phyloP scores from a whole-genome alignment of 1,140 invertebrate species.

The Heterodera schachtii region DNA sequence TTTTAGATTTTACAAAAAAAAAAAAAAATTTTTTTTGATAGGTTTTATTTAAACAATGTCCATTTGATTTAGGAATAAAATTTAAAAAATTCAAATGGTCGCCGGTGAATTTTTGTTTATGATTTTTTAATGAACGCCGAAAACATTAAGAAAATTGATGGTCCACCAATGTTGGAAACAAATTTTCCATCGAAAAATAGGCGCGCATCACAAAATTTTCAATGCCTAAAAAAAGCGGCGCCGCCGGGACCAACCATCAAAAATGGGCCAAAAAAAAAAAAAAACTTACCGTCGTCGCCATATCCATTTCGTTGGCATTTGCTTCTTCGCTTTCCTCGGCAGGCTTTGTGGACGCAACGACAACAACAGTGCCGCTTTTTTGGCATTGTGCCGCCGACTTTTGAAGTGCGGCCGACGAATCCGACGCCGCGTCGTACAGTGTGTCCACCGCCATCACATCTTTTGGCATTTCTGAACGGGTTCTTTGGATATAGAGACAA shows the following conservation, averaged over 20 bases:
- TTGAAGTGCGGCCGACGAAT: not conserved
- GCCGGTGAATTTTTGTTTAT: too few relatives aligned
- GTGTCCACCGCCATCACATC: constrained; percentile 75
- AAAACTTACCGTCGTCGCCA: not conserved
- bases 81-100: too few relatives aligned
- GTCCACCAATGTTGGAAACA: too few relatives aligned
- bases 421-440: constrained; percentile 26
- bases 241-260: too few relatives aligned
- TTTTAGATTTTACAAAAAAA: too few relatives aligned
- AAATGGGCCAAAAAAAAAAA: not conserved
- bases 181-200: too few relatives aligned
- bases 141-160: too few relatives aligned
- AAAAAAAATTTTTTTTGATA: too few relatives aligned
- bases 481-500: not conserved
- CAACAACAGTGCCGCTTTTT: not conserved
- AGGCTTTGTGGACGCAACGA: not conserved
- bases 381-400: not conserved
- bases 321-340: not conserved
- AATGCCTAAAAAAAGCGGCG: too few relatives aligned
- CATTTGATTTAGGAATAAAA: not conserved
- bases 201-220: too few relatives aligned
- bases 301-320: not conserved
- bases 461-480: constrained; percentile 87
- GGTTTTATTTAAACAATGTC: too few relatives aligned
- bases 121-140: too few relatives aligned